Evolutionary conservation across 1,140 invertebrate genomes (phyloP), one percentile per base, ranked within the genome.

Genomic region (Brachionus angularis): DNA sequence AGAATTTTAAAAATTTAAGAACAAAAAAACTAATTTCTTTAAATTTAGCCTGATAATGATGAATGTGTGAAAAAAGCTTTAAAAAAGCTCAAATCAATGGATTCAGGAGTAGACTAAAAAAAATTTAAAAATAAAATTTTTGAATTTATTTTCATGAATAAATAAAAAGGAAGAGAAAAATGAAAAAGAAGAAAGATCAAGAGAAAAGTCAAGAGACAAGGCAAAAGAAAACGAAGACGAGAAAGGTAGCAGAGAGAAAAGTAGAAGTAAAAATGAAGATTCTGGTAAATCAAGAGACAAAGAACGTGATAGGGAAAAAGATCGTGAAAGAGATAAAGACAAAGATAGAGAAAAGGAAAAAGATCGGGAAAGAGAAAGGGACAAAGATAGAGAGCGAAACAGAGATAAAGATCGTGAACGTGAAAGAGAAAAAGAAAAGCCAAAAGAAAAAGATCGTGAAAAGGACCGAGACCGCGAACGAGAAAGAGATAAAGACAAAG

Each of bases 1-100:
- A 29, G 44, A 29, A 12, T 10, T 27, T 33, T 16, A 34, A 36
- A 10, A 5, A 16, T 36, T 47, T 18, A 16, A 83, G 77, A 86
- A 87, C 33, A 80, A 89, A 55, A 86, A 89, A 72, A 49, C 52
- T 31, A 85, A 86, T 77, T 39, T 52, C 10, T 27, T 14, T 49
- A n/a, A n/a, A n/a, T 49, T 12, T 52, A 83, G 80, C 75, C 81
- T 47, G 77, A 84, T 71, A 82, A 81, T 74, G 79, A 80, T 72
- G 79, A 79, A 50, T 78, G 77, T 73, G 79, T 84, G 3, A 75
- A 78, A 67, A 77, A 76, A 74, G 76, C 82, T 18, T 72, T 80
- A 14, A 78, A 77, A 73, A 55, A 55, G 42, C 14, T 71, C 12
- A 53, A 71, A 44, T 16, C 33, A 1, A 34, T 52, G 67, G 42